These are phyloP conservation scores for Falco concolor DNA, from an alignment of 2,797 vertebrate genomes.

Conservation along the genomic window DNA sequence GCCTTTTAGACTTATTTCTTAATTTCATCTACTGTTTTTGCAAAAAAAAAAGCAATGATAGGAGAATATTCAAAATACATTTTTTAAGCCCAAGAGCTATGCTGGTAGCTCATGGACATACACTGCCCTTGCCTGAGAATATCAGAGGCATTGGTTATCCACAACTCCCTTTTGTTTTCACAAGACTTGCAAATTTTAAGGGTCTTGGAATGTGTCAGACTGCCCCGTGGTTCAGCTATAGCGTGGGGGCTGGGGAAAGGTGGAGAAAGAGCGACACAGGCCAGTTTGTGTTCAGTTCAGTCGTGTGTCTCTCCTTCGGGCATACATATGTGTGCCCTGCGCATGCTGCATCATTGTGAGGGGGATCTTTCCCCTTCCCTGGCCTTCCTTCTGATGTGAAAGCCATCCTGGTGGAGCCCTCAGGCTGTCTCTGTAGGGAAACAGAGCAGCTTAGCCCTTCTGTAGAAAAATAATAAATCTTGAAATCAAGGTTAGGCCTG, in stretches of 20 bases:
- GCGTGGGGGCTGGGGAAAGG: not conserved
- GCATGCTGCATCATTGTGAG: accelerated
- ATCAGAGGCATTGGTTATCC: not conserved
- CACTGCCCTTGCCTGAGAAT: not conserved
- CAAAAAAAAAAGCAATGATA: not conserved
- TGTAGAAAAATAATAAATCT: not conserved
- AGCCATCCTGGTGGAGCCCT: not conserved
- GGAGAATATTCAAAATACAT: not conserved
- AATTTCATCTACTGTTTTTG: not conserved
- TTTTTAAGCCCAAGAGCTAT: not conserved
- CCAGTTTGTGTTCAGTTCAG: not conserved
- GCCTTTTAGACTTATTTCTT: not conserved
- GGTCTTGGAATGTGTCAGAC: not conserved
- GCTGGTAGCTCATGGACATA: not conserved
- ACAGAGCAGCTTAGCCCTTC: not conserved
- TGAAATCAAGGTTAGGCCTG: not conserved
- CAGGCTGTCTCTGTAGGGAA: not conserved
- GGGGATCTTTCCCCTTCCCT: not conserved
- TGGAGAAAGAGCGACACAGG: not conserved
- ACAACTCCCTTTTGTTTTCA: not conserved
- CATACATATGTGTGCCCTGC: accelerated
- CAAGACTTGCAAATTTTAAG: not conserved
- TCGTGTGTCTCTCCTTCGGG: not conserved
- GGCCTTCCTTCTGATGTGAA: not conserved
- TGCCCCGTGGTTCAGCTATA: not conserved